These are phyloP conservation scores for Pyrrhosoma nymphula DNA, from an alignment of 2,888 invertebrate genomes.

Conservation along the genomic window DNA sequence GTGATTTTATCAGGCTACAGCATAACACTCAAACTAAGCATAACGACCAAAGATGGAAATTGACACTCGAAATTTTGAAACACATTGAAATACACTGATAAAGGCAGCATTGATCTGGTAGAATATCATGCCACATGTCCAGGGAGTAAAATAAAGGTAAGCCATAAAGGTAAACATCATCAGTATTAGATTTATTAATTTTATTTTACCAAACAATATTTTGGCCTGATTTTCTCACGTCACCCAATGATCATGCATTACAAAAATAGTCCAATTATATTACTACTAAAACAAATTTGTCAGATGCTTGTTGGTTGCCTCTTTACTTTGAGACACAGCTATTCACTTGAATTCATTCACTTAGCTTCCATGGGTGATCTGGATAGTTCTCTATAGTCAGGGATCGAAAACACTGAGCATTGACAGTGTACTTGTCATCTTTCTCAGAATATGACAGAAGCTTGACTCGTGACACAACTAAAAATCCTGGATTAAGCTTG, in stretches of 20 bases:
- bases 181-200: no score
- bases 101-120: no score
- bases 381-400: slow-evolving; percentile 87
- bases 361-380: slow-evolving; percentile 78
- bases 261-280: not conserved
- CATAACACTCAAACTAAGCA: no score
- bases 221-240: no score
- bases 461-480: slow-evolving; percentile 85
- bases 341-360: not conserved
- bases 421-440: slow-evolving; percentile 82
- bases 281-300: not conserved
- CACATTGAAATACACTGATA: no score
- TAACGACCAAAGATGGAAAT: no score
- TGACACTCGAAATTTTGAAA: no score
- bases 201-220: no score
- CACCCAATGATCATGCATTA: not conserved
- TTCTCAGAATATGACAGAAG: slow-evolving; percentile 80
- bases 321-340: not conserved
- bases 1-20: no score
- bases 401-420: slow-evolving; percentile 84
- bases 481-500: slow-evolving; percentile 84
- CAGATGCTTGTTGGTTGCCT: not conserved
- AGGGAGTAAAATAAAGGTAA: no score
- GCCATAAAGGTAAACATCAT: no score
- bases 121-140: no score